Evolutionary conservation across 2,888 invertebrate species (phyloP).

Genomic region (Diachrysia chrysitis): DNA sequence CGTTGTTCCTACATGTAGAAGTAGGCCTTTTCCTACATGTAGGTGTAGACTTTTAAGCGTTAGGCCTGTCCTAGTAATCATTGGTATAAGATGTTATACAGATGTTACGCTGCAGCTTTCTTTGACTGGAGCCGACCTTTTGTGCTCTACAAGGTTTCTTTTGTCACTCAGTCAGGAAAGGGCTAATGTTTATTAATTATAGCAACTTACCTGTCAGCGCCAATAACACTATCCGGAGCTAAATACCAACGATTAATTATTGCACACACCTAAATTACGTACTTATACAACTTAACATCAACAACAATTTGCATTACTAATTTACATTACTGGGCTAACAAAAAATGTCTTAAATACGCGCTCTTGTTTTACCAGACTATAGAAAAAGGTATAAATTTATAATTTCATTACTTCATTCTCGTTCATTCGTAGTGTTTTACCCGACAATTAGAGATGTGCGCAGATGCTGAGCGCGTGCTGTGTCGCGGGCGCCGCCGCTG

Average conservation of each 20-base stretch:
- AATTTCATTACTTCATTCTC: constrained; percentile 18
- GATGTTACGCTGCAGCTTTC: not conserved
- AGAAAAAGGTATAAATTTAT: constrained; percentile 7
- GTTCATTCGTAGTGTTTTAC: constrained; percentile 25
- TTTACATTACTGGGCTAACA: not conserved
- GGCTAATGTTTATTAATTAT: constrained; percentile 1
- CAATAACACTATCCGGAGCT: constrained; percentile 1
- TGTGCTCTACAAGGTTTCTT: not conserved
- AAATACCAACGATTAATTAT: not conserved
- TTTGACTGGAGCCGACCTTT: not conserved
- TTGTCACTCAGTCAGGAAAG: constrained; percentile 1
- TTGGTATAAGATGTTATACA: not conserved
- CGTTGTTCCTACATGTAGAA: too few relatives aligned
- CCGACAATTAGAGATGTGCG: constrained; percentile 34
- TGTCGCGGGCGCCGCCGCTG: constrained; percentile 20
- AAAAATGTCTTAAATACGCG: not conserved
- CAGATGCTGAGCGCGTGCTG: constrained; percentile 33
- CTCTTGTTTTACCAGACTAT: constrained; percentile 6
- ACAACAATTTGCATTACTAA: constrained; percentile 19
- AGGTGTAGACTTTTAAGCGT: too few relatives aligned
- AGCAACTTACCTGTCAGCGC: not conserved
- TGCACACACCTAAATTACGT: not conserved
- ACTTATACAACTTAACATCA: constrained; percentile 11
- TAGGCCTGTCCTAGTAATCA: too few relatives aligned
- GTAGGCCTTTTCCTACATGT: too few relatives aligned